Evolutionary conservation across 2,888 invertebrate species (phyloP), one percentile per base, ranked within the genome.

Genomic region (Lacanobia oleracea): DNA sequence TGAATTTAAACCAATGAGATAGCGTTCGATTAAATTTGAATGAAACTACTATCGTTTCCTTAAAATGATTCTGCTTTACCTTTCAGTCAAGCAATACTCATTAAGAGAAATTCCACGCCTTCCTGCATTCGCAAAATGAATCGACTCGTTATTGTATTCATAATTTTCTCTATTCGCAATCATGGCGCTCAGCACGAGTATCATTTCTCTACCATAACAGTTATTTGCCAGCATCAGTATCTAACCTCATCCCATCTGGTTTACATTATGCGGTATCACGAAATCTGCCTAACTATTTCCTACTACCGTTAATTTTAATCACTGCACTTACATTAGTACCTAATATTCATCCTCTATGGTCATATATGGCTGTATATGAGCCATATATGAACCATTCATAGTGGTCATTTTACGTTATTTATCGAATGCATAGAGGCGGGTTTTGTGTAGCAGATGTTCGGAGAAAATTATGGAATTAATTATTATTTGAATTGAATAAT

Each of bases 311-410:
- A 79, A 73, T 85, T 77, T 69, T 75, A 67, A 85, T 72, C 59
- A 82, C 67, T 57, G 61, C 37, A 77, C 64, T 73, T 82, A 77
- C 70, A 83, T 85, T 85, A 82, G 57, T 67, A 75, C 65, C 70
- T 67, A 85, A 79, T 77, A 79, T 72, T 67, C 75, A 70, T 21
- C 21, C 66, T 70, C 68, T 62, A 63, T 75, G 59, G 37, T 51
- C 76, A 64, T 67, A 50, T 59, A 27, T 23, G 40, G 43, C 59
- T 21, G 37, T 60, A 40, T 70, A 74, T 56, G 51, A 37, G 37
- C 61, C 18, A 37, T 60, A 40, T 70, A 74, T 54, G 51, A 45
- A 10, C 66, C 53, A 75, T 71, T 79, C 68, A 67, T 9, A 63
- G 33, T 50, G 64, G 67, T 43, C 50, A 76, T 76, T 75, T 57